Conservation (phyloP, 92 coral and sea anemone species). For the Actinernus sp. region DNA sequence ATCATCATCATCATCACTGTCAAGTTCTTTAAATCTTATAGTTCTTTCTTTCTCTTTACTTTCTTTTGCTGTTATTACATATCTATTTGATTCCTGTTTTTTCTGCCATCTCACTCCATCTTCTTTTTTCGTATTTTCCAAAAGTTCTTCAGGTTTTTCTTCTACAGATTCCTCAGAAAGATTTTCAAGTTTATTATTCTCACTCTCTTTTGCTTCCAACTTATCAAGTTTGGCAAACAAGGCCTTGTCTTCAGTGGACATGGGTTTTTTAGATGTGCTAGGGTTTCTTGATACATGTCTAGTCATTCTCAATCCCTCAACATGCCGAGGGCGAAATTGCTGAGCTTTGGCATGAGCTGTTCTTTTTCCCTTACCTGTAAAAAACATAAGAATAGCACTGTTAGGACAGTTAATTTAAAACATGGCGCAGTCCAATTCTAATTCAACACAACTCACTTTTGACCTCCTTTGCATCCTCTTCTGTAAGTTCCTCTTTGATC, state of each 20-base stretch:
- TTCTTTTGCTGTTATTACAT: not conserved
- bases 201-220: constrained; percentile 69
- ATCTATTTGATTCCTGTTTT: not conserved
- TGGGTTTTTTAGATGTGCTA: not conserved
- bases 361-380: constrained; percentile 38
- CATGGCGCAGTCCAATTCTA: too few relatives aligned
- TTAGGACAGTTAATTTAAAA: too few relatives aligned
- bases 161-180: not conserved
- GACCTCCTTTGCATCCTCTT: not conserved
- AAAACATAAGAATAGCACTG: not conserved
- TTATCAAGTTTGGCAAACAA: constrained; percentile 92
- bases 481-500: constrained; percentile 36
- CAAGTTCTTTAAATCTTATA: not conserved
- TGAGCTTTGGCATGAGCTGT: constrained; percentile 78
- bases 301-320: constrained; percentile 41
- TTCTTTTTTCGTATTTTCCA: not conserved
- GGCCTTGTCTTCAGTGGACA: constrained; percentile 57
- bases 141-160: not conserved
- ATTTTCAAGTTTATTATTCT: constrained; percentile 71
- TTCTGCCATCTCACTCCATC: too few relatives aligned
- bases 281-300: not conserved
- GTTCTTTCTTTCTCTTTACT: not conserved
- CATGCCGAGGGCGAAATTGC: constrained; percentile 63
- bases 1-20: constrained; percentile 26
- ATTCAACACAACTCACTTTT: not conserved